Evolutionary conservation across 2,797 vertebrate species (phyloP).

Genomic region (Rhinoraja longicauda): DNA sequence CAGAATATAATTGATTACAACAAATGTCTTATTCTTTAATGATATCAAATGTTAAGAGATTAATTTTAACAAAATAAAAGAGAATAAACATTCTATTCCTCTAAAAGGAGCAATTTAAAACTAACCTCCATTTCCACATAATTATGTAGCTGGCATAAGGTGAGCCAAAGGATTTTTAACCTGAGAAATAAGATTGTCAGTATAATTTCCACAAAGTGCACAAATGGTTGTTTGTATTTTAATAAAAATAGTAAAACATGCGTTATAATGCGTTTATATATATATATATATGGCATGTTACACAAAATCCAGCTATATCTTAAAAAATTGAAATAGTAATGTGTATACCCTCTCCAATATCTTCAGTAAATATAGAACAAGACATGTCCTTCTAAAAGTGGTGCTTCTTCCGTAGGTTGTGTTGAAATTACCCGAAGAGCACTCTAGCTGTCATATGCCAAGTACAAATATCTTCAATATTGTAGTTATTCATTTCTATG

Average conservation of each 20-base stretch:
- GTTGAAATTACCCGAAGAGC: too few species aligned
- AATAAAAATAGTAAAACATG: not conserved
- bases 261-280: not conserved
- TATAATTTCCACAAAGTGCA: not conserved
- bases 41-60: not conserved
- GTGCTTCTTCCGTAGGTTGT: too few species aligned
- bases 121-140: conserved; percentile 89
- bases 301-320: not conserved
- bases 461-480: not conserved
- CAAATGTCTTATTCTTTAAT: not conserved
- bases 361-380: not conserved
- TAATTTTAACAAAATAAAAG: not conserved
- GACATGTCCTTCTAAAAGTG: not conserved
- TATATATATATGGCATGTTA: not conserved
- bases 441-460: too few species aligned
- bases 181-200: conserved; percentile 52
- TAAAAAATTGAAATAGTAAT: not conserved
- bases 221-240: not conserved
- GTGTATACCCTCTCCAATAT: not conserved
- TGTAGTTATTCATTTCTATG: too few species aligned
- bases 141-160: conserved; percentile 90
- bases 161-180: conserved; percentile 92
- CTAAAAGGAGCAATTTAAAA: conserved; percentile 10
- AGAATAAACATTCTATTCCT: not conserved
- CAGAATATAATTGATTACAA: not conserved